Evolutionary conservation across 2,797 vertebrate genomes (phyloP), one percentile per base, ranked within the genome.

Genomic region (Toxotes lorentzi): DNA sequence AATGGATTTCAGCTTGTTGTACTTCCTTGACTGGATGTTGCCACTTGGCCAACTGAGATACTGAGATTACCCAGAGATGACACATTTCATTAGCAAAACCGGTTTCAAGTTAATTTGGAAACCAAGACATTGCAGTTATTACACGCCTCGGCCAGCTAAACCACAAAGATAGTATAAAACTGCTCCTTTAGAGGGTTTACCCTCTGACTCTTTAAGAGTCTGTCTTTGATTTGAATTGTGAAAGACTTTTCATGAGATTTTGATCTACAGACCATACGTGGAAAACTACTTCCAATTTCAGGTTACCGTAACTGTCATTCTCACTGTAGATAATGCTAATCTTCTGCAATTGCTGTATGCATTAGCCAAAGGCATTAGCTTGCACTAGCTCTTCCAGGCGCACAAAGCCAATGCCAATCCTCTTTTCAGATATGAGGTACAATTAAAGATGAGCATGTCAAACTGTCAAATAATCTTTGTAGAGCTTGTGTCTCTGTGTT

Each of bases 401-500:
- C 63, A 45, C 19, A 54, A 56, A 63, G 16, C 32, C 19, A 13
- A 59, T 57, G 30, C 35, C 30, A 32, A 0, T 48, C 10, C 4
- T 45, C 62, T 50, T 76, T 51, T 61, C 40, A 65, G 38, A 70
- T 58, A 27, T 57, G 24, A 23, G 21, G 40, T 11, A 11, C 34
- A 71, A 14, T 62, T 34, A n/a, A 45, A 69, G 40, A 48, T 58
- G 2, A 45, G 50, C 0, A 1, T 65, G 48, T 62, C 48, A 67
- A 64, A 45, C 69, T 66, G 53, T 70, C 23, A 57, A 27, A 58
- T 57, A 53, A 56, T 35, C 14, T 60, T 16, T 48, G 47, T 23
- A 0, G 32, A 64, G 65, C 58, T 51, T 11, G 41, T 75, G 38
- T 79, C 11, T 43, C 21, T 50, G 11, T 66, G 41, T 57, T 74